Base-by-base conservation (phyloP, 2,888 invertebrate species). In the Penaeus monodon region DNA sequence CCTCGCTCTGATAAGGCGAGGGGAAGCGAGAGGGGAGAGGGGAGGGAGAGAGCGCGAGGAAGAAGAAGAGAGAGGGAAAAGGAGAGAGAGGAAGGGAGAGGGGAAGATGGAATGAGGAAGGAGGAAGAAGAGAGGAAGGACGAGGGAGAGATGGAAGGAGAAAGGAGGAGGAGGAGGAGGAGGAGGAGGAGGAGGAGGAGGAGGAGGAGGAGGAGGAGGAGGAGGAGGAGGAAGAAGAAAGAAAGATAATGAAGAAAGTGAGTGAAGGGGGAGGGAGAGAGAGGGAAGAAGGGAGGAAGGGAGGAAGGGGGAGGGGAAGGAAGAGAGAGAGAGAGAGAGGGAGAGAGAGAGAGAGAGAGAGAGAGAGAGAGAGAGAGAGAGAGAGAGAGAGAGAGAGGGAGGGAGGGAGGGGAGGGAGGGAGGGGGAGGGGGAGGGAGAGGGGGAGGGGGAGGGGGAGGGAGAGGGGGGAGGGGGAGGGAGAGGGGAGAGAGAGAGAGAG, bases 341-440 rank as follows among this genome's bases (percentile, higher is more conserved):
- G 44, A 68, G 81, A 49, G 49, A 44, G 81, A 38, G n/a, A 24
- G 29, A 33, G 63, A 74, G 74, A 33, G 73, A 82, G 82, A 63
- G 33, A 29, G 65, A 17, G 27, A 81, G 68, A 70, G n/a, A 70
- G 68, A 38, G 81, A n/a, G 70, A 70, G 81, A 2, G 6, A 38
- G 38, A 38, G 6, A 6, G 38, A n/a, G n/a, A n/a, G n/a, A n/a
- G n/a, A n/a, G n/a, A n/a, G 7, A 7, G 7, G 8, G 7, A 7
- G 7, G 8, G 7, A 44, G 8, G 7, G 38, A 8, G 7, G 38
- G 0, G 38, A 44, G 38, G 7, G 38, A 8, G 8, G 7, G 38
- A 44, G 6, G 7, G 7, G 0, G 38, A 44, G 38, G 7, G 38
- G 7, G 8, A 44, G 8, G 7, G 8, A 8, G 38, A 44, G 7